phyloP scores from a whole-genome alignment of 2,797 vertebrate genomes.

The Vipera ursinii region DNA sequence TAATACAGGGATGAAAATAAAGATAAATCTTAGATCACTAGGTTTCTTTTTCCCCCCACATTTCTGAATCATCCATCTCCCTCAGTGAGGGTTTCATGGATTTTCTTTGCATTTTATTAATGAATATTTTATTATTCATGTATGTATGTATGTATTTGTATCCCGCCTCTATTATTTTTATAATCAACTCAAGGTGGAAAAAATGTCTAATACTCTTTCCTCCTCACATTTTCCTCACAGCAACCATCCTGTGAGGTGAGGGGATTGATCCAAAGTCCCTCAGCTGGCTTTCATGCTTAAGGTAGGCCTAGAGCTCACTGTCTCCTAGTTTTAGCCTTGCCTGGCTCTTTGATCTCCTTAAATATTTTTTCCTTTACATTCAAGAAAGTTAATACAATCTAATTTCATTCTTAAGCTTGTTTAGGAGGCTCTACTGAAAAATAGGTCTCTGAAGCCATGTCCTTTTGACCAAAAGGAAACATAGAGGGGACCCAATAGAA shows the following conservation, averaged over 20 bases:
- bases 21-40: not conserved
- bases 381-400: constrained; percentile 40
- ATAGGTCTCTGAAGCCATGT: not conserved
- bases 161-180: not conserved
- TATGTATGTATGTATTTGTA: not conserved
- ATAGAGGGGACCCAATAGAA: not conserved
- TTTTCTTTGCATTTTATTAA: not conserved
- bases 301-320: not conserved
- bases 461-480: not conserved
- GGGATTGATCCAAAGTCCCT: not conserved
- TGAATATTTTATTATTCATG: not conserved
- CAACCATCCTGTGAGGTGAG: not conserved
- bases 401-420: constrained; percentile 53
- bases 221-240: not conserved
- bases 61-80: not conserved
- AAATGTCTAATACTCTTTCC: not conserved
- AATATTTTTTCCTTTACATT: not conserved
- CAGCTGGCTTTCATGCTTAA: not conserved
- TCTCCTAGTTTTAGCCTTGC: not conserved
- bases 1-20: not conserved
- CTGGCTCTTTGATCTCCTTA: not conserved
- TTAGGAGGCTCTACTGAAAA: constrained; percentile 48
- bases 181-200: not conserved
- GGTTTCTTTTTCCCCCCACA: too few relatives aligned
- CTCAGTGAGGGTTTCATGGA: not conserved